Evolutionary conservation across 2,797 vertebrate species (phyloP).

Genomic region (Thripadectes ignobilis): DNA sequence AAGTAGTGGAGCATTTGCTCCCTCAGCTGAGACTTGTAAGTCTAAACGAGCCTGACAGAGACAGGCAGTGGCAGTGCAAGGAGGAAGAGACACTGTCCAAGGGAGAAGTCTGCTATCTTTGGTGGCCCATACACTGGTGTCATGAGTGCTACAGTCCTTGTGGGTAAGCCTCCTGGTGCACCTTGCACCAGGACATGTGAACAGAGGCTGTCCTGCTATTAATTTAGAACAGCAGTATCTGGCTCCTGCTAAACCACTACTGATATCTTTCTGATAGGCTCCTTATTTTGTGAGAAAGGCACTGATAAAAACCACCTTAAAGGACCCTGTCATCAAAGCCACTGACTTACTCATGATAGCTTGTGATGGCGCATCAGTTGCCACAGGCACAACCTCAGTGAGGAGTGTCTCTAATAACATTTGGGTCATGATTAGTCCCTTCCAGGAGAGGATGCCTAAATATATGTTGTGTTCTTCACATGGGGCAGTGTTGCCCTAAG

Average conservation of each 20-base stretch:
- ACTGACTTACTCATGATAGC: constrained; percentile 2
- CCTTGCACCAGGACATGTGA: neutral
- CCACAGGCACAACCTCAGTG: neutral
- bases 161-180: constrained; percentile 12
- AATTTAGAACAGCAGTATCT: constrained; percentile 48
- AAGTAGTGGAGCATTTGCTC: neutral
- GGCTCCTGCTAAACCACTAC: constrained; percentile 15
- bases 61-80: neutral
- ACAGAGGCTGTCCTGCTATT: neutral
- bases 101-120: neutral
- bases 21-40: neutral
- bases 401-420: neutral
- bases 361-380: constrained; percentile 20
- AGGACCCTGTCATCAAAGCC: constrained; percentile 38
- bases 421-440: neutral
- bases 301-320: constrained; percentile 27
- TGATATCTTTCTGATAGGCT: constrained; percentile 14
- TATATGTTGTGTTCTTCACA: fast-evolving
- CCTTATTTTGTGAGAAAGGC: constrained; percentile 2
- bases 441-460: neutral
- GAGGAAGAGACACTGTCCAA: neutral
- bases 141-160: constrained; percentile 1
- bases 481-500: neutral
- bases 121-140: neutral
- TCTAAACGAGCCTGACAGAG: neutral